Conservation (phyloP, 35 echinoderm and acorn worm genomes). For the Diadema setosum region DNA sequence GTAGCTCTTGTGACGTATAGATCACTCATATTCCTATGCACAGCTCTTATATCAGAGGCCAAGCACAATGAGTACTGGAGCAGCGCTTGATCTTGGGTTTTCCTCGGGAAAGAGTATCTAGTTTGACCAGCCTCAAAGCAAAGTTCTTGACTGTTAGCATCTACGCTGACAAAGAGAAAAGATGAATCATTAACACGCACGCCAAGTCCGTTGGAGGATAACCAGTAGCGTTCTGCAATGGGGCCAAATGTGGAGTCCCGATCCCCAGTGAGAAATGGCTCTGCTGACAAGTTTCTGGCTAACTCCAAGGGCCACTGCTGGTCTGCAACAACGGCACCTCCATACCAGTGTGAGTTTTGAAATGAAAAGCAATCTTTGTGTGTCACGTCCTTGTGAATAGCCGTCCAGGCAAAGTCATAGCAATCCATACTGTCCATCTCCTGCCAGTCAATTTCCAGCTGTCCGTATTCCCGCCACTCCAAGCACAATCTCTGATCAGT, state of each 20-base stretch:
- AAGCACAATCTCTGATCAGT: conserved; percentile 28
- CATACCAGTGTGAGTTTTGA: conserved; percentile 87
- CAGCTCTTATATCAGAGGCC: neutral
- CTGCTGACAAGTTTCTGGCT: conserved; percentile 45
- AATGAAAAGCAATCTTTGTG: conserved; percentile 74
- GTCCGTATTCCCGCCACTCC: conserved; percentile 31
- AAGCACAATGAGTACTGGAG: conserved; percentile 37
- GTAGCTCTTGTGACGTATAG: neutral
- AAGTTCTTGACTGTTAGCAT: neutral
- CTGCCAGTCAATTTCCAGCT: conserved; percentile 30
- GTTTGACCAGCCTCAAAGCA: conserved; percentile 20
- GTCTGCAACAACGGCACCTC: conserved; percentile 65
- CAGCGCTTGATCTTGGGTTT: neutral
- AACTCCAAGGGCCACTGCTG: conserved; percentile 91
- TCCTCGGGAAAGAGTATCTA: conserved; percentile 7
- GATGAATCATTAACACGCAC: conserved; percentile 49
- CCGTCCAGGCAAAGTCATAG: conserved; percentile 35
- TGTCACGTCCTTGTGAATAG: neutral
- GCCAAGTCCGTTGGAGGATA: conserved; percentile 73
- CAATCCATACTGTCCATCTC: conserved; percentile 14
- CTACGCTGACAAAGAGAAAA: conserved; percentile 31
- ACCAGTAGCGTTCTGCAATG: conserved; percentile 83
- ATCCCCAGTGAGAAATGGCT: conserved; percentile 62
- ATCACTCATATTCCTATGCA: conserved; percentile 42
- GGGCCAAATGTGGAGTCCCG: conserved; percentile 61